Conservation (phyloP, 2,113 vertebrate species). For the Poeciliopsis prolifica region DNA sequence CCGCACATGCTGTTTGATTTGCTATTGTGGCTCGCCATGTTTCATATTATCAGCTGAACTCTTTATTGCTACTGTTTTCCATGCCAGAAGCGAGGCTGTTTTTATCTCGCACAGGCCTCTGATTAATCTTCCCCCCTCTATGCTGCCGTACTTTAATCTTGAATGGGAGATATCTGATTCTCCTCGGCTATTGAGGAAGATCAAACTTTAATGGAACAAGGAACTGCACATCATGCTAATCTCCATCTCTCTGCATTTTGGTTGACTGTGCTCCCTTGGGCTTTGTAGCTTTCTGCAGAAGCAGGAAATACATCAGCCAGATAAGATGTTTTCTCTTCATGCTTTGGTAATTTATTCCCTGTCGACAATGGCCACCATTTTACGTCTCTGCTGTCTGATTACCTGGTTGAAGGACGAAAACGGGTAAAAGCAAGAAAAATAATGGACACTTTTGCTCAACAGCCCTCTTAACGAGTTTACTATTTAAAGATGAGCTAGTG, state of each 20-base stretch:
- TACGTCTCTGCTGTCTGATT: constrained; percentile 65
- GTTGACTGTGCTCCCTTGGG: constrained; percentile 68
- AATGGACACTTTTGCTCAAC: constrained; percentile 38
- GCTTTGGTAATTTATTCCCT: constrained; percentile 74
- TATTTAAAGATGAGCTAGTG: constrained; percentile 19
- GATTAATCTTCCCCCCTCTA: constrained; percentile 76
- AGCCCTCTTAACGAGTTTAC: constrained; percentile 21
- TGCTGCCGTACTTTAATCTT: constrained; percentile 79
- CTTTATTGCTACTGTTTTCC: constrained; percentile 79
- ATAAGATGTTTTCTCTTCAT: constrained; percentile 74
- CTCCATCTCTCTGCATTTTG: constrained; percentile 73
- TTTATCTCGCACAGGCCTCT: constrained; percentile 72
- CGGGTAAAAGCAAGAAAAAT: constrained; percentile 23
- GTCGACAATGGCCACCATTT: constrained; percentile 66
- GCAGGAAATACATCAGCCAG: constrained; percentile 74
- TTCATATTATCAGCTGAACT: constrained; percentile 77
- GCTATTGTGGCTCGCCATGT: constrained; percentile 73
- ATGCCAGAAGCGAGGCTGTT: constrained; percentile 72
- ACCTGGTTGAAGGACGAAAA: constrained; percentile 43
- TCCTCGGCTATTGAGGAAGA: constrained; percentile 79
- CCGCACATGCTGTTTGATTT: constrained; percentile 68
- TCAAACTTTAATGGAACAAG: constrained; percentile 80
- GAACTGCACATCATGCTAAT: constrained; percentile 78
- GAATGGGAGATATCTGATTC: constrained; percentile 79
- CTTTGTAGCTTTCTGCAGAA: constrained; percentile 74